Base-by-base conservation (phyloP, 2,888 invertebrate genomes). In the Eupithecia inturbata region DNA sequence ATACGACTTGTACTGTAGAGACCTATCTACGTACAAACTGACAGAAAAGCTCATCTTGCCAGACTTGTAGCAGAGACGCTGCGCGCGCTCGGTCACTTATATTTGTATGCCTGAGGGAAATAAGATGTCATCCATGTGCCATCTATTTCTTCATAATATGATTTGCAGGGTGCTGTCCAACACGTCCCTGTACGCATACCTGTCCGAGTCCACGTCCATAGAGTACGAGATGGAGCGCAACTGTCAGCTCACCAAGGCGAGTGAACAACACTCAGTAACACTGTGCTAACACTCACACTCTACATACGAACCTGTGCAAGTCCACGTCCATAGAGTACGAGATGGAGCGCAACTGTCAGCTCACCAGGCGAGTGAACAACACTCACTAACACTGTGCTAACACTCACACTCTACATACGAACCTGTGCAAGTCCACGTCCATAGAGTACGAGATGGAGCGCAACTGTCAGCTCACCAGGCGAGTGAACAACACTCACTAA, bases 201-300 rank as follows among this genome's bases (percentile, higher is more conserved):
- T 99, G 53, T 98, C 98, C 96, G 99, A 99, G 93, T 98, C 98
- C 1, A 97, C 97, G 1, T 96, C 97, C 60, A 97, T 98, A 79
- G 98, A 99, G 88, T 99, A 98, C 90, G 73, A 73, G 69, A 69
- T 73, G 66, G 68, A 73, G 69, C 69, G 73, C 19, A 73, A 73
- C 82, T 98, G 98, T 84, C 95, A 96, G 72, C 95, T 98, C 77
- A 96, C 95, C 5, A 95, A 95, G 92, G 95, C 96, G 68, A 82
- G 70, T 49, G 79, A 36, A 2, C 36, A 12, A 39, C 12, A 22
- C 33, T 31, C 62, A 5, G 16, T 10, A 14, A 14, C 22, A n/a
- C 31, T 7, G 31, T 19, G 0, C 45, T 19, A 19, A 10, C n/a
- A n/a, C 49, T 22, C n/a, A 10, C n/a, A 22, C 53, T n/a, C 49